A percentile compares a stretch with the other conserved stretches of the same genome.
phyloP scores from a whole-genome alignment of 2,113 vertebrate species.

The Antennarius striatus region DNA sequence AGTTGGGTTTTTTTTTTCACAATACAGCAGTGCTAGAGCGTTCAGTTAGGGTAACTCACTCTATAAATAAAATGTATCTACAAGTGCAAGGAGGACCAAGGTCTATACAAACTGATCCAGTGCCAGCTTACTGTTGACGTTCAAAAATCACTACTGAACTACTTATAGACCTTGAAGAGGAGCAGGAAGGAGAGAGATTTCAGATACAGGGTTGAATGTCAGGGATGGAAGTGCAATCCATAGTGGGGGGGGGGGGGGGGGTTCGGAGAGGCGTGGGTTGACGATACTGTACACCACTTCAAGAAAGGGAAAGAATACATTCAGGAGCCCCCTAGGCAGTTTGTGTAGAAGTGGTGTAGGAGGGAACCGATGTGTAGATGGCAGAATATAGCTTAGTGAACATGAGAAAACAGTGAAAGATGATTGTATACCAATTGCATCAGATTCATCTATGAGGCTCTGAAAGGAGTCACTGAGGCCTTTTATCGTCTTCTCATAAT shows the following conservation, averaged over 20 bases:
- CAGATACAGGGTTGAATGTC: slow-evolving; percentile 11
- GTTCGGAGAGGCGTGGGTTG: slow-evolving; percentile 37
- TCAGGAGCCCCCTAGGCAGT: slow-evolving; percentile 64
- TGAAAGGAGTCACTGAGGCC: slow-evolving; percentile 10
- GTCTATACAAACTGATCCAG: slow-evolving; percentile 41
- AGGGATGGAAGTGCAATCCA: slow-evolving; percentile 32
- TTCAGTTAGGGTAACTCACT: slow-evolving; percentile 50
- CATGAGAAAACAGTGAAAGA: slow-evolving; percentile 25
- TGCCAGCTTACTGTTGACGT: slow-evolving; percentile 20
- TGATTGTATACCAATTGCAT: slow-evolving; percentile 11
- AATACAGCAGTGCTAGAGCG: slow-evolving; percentile 52
- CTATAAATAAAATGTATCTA: slow-evolving; percentile 72
- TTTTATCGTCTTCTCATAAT: background rate
- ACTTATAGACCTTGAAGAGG: slow-evolving; percentile 36
- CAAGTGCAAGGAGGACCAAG: slow-evolving; percentile 59
- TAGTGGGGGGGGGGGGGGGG: background rate
- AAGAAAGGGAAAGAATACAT: slow-evolving; percentile 72
- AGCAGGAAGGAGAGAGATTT: slow-evolving; percentile 18
- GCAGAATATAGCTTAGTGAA: slow-evolving; percentile 41
- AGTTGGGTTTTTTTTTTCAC: slow-evolving; percentile 51
- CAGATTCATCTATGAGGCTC: slow-evolving; percentile 4
- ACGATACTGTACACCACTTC: slow-evolving; percentile 75
- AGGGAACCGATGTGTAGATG: slow-evolving; percentile 37
- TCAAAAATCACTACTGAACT: slow-evolving; percentile 30
- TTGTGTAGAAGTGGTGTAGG: slow-evolving; percentile 26